These are phyloP conservation scores for Tiliacea citrago DNA, from an alignment of 2,888 invertebrate species.

Conservation along the genomic window DNA sequence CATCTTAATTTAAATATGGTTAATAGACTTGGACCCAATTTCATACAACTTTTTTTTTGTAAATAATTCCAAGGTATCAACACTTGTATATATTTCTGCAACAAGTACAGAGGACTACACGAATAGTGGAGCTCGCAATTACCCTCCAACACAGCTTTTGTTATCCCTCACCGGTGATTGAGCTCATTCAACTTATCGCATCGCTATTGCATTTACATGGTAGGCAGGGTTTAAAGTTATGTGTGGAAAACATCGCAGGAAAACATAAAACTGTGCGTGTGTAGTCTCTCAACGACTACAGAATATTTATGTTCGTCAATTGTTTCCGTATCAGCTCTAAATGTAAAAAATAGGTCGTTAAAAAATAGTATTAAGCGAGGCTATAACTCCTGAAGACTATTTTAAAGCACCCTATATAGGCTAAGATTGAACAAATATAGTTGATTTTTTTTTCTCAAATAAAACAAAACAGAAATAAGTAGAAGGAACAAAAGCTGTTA, in stretches of 20 bases:
- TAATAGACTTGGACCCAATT: not conserved
- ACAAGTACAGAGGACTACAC: conserved; percentile 6
- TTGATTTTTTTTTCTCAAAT: too few relatives aligned
- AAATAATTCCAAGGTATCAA: not conserved
- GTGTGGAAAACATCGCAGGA: not conserved
- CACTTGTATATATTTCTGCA: conserved; percentile 17
- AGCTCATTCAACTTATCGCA: conserved; percentile 48
- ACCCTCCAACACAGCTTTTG: conserved; percentile 49
- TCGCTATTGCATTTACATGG: not conserved
- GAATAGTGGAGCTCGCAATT: conserved; percentile 44
- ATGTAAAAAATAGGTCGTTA: too few relatives aligned
- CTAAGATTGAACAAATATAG: too few relatives aligned
- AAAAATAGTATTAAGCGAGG: too few relatives aligned
- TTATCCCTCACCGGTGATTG: conserved; percentile 52
- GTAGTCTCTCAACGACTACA: not conserved
- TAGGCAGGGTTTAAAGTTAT: conserved; percentile 3
- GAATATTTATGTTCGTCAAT: not conserved
- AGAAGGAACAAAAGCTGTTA: too few relatives aligned
- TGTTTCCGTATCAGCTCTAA: too few relatives aligned
- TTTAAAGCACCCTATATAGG: too few relatives aligned
- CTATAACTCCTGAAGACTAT: too few relatives aligned
- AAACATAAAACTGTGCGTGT: not conserved
- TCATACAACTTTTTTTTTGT: not conserved
- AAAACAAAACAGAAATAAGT: too few relatives aligned
- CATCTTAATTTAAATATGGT: not conserved